Percentiles rank a stretch among this genome's conserved stretches.
Evolutionary conservation across 2,797 vertebrate species (phyloP).

Genomic region (Morelia viridis): DNA sequence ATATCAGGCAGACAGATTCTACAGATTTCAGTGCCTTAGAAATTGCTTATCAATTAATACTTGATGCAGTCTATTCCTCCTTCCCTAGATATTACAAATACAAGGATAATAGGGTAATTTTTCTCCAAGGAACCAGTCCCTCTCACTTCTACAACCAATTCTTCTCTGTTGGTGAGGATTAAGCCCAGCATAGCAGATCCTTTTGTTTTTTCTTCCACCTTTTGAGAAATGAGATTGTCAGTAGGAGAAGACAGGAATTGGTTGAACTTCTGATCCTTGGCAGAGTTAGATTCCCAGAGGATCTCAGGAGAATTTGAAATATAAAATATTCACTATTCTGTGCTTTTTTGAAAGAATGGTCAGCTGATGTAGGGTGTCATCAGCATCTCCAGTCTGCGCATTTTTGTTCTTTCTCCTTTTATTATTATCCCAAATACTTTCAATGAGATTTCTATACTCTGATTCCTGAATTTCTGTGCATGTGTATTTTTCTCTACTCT

Average conservation of each 20-base stretch:
- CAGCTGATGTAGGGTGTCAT: background rate
- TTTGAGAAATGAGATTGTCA: background rate
- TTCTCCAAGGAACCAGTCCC: background rate
- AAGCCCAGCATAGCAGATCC: background rate
- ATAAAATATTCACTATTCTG: background rate
- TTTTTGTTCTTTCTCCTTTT: background rate
- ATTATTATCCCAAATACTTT: background rate
- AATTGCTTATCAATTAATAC: background rate
- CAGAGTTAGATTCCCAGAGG: background rate
- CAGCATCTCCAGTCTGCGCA: background rate
- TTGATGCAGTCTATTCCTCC: background rate
- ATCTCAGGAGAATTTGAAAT: background rate
- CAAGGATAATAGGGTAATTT: background rate
- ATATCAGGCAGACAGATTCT: background rate
- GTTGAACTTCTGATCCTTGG: background rate
- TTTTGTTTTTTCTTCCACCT: background rate
- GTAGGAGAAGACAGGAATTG: background rate
- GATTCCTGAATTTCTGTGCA: background rate
- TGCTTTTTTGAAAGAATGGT: background rate
- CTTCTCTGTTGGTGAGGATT: background rate
- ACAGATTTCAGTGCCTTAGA: background rate
- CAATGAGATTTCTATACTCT: background rate
- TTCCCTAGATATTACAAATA: background rate
- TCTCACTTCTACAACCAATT: background rate
- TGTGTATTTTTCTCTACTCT: background rate